These are phyloP conservation scores for Telmatherina bonti DNA, from an alignment of 2,797 vertebrate genomes.

Conservation along the genomic window DNA sequence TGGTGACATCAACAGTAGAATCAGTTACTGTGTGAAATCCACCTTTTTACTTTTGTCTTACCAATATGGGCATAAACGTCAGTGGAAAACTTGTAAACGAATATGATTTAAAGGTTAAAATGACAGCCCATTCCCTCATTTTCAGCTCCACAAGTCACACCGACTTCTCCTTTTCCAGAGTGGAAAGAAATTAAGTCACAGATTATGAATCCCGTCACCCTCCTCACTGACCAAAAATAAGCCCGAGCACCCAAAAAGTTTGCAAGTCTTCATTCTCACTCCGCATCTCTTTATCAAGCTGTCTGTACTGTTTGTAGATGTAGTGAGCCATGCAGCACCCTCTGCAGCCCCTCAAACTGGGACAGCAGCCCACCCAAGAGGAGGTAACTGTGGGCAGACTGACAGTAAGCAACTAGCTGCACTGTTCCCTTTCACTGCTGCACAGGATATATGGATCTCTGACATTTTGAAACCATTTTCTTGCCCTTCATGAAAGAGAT, in stretches of 20 bases:
- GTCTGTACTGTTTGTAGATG: conserved; percentile 27
- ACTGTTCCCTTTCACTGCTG: conserved; percentile 5
- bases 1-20: conserved; percentile 26
- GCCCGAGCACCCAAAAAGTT: conserved; percentile 42
- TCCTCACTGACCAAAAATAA: conserved; percentile 56
- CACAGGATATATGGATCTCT: background rate
- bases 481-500: background rate
- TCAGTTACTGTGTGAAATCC: conserved; percentile 27
- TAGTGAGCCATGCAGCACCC: conserved; percentile 41
- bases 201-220: conserved; percentile 45
- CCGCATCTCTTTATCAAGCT: conserved; percentile 36
- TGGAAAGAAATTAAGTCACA: conserved; percentile 82
- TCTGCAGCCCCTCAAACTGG: conserved; percentile 40
- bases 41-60: conserved; percentile 47
- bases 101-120: conserved; percentile 64
- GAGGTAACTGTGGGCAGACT: background rate
- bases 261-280: conserved; percentile 48
- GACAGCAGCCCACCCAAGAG: conserved; percentile 29
- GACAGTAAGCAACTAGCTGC: conserved; percentile 26
- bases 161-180: conserved; percentile 81
- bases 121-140: conserved; percentile 63
- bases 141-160: conserved; percentile 59
- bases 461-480: conserved; percentile 8
- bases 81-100: conserved; percentile 77
- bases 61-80: conserved; percentile 41